Evolutionary conservation across 2,113 vertebrate species (phyloP), one percentile per base, ranked within the genome.

Genomic region (Phylloscopus trochiloides): DNA sequence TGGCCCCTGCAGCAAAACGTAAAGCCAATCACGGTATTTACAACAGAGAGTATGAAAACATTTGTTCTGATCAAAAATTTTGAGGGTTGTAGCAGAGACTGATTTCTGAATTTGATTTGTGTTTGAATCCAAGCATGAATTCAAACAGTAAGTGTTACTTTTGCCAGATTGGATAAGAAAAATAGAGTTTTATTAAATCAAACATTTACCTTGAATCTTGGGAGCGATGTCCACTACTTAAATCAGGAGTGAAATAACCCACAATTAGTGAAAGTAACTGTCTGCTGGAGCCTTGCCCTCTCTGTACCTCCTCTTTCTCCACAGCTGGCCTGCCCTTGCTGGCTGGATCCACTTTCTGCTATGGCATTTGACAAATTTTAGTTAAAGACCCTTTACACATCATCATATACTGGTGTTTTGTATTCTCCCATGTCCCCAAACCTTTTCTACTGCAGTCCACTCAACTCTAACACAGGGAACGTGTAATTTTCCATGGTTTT

Each of bases 341-440:
- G 36, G 2, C 5, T 76, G 50, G 18, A 68, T 76, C 24, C 48
- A 58, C 26, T 59, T 61, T 51, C 32, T 21, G 11, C 10, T 32
- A 5, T 6, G 12, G 22, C 8, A 25, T 72, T 8, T 15, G 9
- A 10, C 5, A 86, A 70, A 48, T 57, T 61, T 45, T 65, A 76
- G 1, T 63, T 88, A n/a, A 83, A 63, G 4, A 48, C 4, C 1
- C 9, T 45, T 65, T 38, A 17, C 4, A 40, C 0, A 0, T 26
- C 32, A 32, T 38, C 52, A 45, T 4, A 15, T 61, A 16, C 7
- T 8, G 26, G 3, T 42, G n/a, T 5, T 17, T 77, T 43, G 8
- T 13, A 19, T 17, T 36, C 7, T 84, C 10, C 8, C 17, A 8
- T 10, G 6, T 34, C 17, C 20, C 14, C 29, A 36, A 0, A 24